Evolutionary conservation across 2,113 vertebrate species (phyloP).

Genomic region (Gopherus evgoodei): DNA sequence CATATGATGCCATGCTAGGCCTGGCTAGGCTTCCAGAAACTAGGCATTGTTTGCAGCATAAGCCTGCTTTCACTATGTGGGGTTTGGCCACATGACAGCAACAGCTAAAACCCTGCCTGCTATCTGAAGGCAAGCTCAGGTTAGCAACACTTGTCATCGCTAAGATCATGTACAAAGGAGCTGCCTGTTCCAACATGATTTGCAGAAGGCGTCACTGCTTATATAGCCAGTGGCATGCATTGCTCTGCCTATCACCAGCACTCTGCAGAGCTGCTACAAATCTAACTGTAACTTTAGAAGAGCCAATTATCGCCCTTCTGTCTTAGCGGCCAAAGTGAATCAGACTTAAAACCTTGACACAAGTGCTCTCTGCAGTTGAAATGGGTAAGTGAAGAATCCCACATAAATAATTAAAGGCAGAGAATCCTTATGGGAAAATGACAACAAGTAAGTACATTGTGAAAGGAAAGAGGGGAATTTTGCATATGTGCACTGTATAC

Average conservation of each 20-base stretch:
- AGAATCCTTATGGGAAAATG: background rate
- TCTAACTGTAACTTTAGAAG: accelerated
- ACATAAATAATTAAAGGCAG: accelerated
- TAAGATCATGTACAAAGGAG: background rate
- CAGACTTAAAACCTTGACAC: accelerated
- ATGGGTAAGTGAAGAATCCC: accelerated
- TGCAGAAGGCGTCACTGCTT: background rate
- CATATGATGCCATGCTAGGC: background rate
- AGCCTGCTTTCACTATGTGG: constrained; percentile 50
- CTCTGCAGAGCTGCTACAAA: background rate
- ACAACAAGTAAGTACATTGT: accelerated
- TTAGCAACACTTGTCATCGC: constrained; percentile 75
- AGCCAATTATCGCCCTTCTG: background rate
- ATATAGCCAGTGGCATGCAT: background rate
- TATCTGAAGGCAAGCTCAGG: constrained; percentile 59
- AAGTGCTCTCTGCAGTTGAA: accelerated
- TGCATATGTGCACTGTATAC: background rate
- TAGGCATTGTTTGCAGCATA: constrained; percentile 63
- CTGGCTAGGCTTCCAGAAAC: background rate
- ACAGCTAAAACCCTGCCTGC: constrained; percentile 22
- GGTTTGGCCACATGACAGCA: background rate
- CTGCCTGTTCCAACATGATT: background rate
- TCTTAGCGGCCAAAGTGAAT: accelerated
- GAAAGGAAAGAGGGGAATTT: accelerated
- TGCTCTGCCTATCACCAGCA: background rate